A percentile compares a stretch with the other conserved stretches of the same genome.
phyloP scores from a whole-genome alignment of 1,140 invertebrate species.

The Drosophila sp. region DNA sequence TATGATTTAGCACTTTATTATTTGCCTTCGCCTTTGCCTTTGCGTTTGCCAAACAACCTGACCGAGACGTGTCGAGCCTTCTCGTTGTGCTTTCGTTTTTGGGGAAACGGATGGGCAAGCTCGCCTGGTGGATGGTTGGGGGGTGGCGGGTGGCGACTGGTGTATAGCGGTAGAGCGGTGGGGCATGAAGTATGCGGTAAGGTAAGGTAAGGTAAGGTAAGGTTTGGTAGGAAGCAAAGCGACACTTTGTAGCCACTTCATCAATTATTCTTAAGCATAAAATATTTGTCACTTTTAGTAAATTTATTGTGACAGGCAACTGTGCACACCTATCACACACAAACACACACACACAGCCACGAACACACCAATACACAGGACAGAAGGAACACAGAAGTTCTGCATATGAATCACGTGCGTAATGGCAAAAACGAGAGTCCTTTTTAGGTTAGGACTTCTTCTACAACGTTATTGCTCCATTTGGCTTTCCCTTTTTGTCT shows the following conservation, averaged over 20 bases:
- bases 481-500: slow-evolving; percentile 18
- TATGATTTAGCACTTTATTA: slow-evolving; percentile 81
- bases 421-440: slow-evolving; percentile 67
- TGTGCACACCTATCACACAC: slow-evolving; percentile 55
- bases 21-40: slow-evolving; percentile 39
- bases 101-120: background rate
- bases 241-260: slow-evolving; percentile 75
- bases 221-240: background rate
- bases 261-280: slow-evolving; percentile 83
- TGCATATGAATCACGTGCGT: slow-evolving; percentile 80
- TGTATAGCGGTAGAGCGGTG: too few relatives aligned
- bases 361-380: slow-evolving; percentile 2
- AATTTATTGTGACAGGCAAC: slow-evolving; percentile 80
- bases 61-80: slow-evolving; percentile 47
- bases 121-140: background rate
- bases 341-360: slow-evolving; percentile 16
- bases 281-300: slow-evolving; percentile 82
- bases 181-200: too few relatives aligned
- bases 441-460: slow-evolving; percentile 23
- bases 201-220: background rate
- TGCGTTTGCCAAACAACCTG: slow-evolving; percentile 45
- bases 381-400: slow-evolving; percentile 40
- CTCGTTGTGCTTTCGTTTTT: background rate
- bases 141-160: background rate
- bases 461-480: slow-evolving; percentile 24